A percentile compares a stretch with the other conserved stretches of the same genome.
Conservation (phyloP, 2,113 vertebrate species). For the Spea multiplicata region DNA sequence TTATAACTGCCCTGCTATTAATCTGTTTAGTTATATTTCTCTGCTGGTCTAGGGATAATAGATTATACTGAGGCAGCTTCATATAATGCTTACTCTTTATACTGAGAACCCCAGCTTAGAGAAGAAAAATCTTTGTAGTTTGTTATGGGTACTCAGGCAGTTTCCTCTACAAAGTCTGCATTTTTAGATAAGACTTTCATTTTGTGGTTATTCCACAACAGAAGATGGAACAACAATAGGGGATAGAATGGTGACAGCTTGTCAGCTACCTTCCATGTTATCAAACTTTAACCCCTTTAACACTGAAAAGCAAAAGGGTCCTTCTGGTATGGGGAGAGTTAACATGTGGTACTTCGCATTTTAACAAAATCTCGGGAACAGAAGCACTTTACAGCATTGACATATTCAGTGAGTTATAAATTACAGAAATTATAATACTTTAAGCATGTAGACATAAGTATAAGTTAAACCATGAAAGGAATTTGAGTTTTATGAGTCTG, state of each 20-base stretch:
- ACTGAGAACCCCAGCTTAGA: slow-evolving; percentile 29
- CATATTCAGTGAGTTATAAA: too few species aligned
- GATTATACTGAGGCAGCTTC: slow-evolving; percentile 15
- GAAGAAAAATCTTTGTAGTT: slow-evolving; percentile 25
- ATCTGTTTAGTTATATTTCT: not conserved
- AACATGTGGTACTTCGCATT: too few species aligned
- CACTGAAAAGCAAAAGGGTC: too few species aligned
- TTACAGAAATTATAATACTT: too few species aligned
- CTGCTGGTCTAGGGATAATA: not conserved
- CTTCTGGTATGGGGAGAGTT: too few species aligned
- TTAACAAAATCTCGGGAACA: too few species aligned
- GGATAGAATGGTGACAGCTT: slow-evolving; percentile 5
- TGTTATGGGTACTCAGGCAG: slow-evolving; percentile 13
- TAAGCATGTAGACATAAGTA: too few species aligned
- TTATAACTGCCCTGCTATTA: not conserved
- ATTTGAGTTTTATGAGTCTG: too few species aligned
- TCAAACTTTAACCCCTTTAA: slow-evolving; percentile 4
- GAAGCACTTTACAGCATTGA: too few species aligned
- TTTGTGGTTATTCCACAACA: slow-evolving; percentile 22
- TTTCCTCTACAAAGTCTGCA: slow-evolving; percentile 39
- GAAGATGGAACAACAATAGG: slow-evolving; percentile 28
- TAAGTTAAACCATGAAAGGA: too few species aligned
- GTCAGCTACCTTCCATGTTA: slow-evolving; percentile 3
- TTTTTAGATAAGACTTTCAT: slow-evolving; percentile 37
- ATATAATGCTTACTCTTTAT: slow-evolving; percentile 11